Evolutionary conservation across 1,140 invertebrate species (phyloP), one percentile per base, ranked within the genome.

Genomic region (Temnothorax nylanderi): DNA sequence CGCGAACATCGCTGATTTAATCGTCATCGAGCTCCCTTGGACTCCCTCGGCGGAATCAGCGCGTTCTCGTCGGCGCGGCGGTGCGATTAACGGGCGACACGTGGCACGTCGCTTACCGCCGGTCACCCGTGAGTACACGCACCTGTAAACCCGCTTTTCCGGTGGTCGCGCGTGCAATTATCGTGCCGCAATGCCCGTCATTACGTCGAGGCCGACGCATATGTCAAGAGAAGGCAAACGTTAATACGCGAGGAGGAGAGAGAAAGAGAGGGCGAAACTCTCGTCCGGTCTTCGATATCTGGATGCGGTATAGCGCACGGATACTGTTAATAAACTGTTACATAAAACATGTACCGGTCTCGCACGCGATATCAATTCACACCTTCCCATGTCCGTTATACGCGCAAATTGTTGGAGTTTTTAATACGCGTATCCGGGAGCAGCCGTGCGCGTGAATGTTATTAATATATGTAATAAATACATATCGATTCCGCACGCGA

Each of bases 131-230:
- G 87, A 76, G 51, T 89, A 88, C 88, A 88, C 86, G 64, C 92
- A 93, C 92, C 92, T 93, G 92, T 93, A 92, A 93, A 85, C 49
- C 21, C 54, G 16, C 34, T 67, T 90, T 81, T 87, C 86, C 75
- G 86, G 47, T 64, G n/a, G 10, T 37, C 41, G 56, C 47, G 74
- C 75, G 67, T 90, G 81, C 87, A 90, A 90, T 90, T 87, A 85
- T 60, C 72, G 41, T 82, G 67, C 44, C 67, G 76, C 64, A 87
- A 90, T 89, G 74, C 67, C 75, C 37, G 64, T 87, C 77, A 89
- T 91, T 88, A 81, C 44, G 47, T 60, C 54, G 56, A 13, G 54
- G 47, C 26, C 49, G 56, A 41, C 77, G 62, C 91, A 91, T 90
- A 90, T 92, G 91, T 69, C 82, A 81, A 82, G 64, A 84, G 41